phyloP scores from a whole-genome alignment of 2,113 vertebrate species.

The Dasyprocta punctata region DNA sequence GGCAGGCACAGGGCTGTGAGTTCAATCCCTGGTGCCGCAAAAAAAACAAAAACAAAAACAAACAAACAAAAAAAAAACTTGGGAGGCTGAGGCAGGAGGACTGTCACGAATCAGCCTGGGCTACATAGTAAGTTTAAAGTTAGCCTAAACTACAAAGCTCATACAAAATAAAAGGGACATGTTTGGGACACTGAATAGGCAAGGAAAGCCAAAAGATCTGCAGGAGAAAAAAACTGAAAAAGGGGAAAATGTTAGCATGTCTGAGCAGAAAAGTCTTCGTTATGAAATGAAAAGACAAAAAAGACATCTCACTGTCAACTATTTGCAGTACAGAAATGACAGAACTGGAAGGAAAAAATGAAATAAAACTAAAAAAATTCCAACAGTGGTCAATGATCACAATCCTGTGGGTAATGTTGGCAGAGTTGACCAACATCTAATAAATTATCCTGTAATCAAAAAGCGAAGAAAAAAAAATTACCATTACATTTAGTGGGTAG shows the following conservation, averaged over 20 bases:
- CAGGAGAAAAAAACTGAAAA: background rate
- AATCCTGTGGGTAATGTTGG: background rate
- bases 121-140: background rate
- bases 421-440: background rate
- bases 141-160: background rate
- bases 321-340: background rate
- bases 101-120: no score
- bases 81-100: background rate
- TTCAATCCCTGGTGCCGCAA: no score
- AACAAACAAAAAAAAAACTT: no score
- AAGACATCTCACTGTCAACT: background rate
- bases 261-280: background rate
- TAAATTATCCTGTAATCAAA: background rate
- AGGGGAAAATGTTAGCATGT: background rate
- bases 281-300: background rate
- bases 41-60: no score
- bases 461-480: background rate
- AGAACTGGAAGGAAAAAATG: background rate
- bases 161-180: background rate
- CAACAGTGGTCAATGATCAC: background rate
- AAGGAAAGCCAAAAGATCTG: background rate
- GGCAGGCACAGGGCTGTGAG: no score
- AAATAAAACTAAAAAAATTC: background rate
- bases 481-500: background rate
- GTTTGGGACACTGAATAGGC: background rate